Percentiles rank a stretch among this genome's conserved stretches.
Evolutionary conservation across 2,888 invertebrate genomes (phyloP).

Genomic region (Aleiodes testaceus): DNA sequence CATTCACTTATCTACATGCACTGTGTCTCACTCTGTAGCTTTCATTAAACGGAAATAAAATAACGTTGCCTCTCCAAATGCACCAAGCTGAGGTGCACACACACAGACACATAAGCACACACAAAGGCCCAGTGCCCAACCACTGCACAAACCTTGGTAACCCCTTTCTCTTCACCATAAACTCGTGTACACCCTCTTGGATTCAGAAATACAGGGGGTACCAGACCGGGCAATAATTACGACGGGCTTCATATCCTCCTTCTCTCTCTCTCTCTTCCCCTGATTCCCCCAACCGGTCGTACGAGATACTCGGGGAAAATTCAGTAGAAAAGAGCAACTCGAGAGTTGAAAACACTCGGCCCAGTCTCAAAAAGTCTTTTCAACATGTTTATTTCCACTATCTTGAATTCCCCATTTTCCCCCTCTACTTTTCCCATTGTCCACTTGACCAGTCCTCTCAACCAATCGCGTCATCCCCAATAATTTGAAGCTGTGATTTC

Average conservation of each 20-base stretch:
- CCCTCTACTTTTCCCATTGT: not conserved
- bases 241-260: slow-evolving; percentile 39
- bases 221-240: slow-evolving; percentile 48
- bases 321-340: slow-evolving; percentile 40
- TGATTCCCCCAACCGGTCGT: slow-evolving; percentile 17
- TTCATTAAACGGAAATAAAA: slow-evolving; percentile 54
- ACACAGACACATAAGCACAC: slow-evolving; percentile 31
- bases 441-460: too few species aligned
- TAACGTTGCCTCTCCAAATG: slow-evolving; percentile 59
- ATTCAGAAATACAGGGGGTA: slow-evolving; percentile 41
- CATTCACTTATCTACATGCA: slow-evolving; percentile 31
- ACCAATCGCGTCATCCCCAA: too few species aligned
- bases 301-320: slow-evolving; percentile 40
- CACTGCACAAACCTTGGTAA: slow-evolving; percentile 15
- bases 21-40: slow-evolving; percentile 39
- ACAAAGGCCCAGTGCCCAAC: slow-evolving; percentile 16
- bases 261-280: slow-evolving; percentile 4
- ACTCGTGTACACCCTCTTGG: slow-evolving; percentile 27
- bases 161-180: slow-evolving; percentile 8
- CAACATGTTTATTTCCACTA: slow-evolving; percentile 1
- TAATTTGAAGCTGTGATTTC: too few species aligned
- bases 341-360: slow-evolving; percentile 38
- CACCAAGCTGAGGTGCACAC: slow-evolving; percentile 14
- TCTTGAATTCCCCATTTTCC: not conserved
- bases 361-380: slow-evolving; percentile 12